Conservation (phyloP, 2,113 vertebrate species). For the Melanerpes formicivorus region DNA sequence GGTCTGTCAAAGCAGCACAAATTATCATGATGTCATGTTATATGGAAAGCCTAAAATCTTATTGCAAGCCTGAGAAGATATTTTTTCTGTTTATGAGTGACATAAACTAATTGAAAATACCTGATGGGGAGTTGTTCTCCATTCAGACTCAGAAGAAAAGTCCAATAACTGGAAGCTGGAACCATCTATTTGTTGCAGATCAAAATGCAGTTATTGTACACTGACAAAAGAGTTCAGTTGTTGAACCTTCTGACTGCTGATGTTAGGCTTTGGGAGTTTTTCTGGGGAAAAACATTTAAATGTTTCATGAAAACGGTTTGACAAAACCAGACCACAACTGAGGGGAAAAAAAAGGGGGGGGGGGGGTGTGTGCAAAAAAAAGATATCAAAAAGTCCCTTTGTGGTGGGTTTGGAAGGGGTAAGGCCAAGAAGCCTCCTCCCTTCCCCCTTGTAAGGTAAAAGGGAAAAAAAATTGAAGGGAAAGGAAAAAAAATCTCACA, state of each 20-base stretch:
- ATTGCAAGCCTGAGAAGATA: not conserved
- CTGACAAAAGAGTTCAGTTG: not conserved
- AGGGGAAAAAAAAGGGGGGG: not conserved
- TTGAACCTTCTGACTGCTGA: not conserved
- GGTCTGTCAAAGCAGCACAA: not conserved
- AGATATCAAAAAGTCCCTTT: not conserved
- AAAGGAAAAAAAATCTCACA: too few species aligned
- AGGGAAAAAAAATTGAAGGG: too few species aligned
- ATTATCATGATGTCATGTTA: not conserved
- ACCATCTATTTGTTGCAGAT: not conserved
- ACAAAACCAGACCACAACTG: not conserved
- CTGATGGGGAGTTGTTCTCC: not conserved
- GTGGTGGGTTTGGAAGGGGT: too few species aligned
- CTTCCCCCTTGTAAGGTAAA: too few species aligned
- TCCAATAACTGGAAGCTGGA: not conserved
- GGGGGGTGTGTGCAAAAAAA: not conserved
- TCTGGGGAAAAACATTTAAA: not conserved
- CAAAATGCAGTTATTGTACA: not conserved
- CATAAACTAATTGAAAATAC: not conserved
- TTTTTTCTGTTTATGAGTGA: not conserved
- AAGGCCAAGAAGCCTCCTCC: too few species aligned
- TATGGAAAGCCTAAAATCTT: not conserved
- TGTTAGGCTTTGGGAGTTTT: not conserved
- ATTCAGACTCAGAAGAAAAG: not conserved
- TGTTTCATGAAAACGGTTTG: not conserved